Evolutionary conservation across 2,797 vertebrate species (phyloP), one percentile per base, ranked within the genome.

Genomic region (Sciurus vulgaris): DNA sequence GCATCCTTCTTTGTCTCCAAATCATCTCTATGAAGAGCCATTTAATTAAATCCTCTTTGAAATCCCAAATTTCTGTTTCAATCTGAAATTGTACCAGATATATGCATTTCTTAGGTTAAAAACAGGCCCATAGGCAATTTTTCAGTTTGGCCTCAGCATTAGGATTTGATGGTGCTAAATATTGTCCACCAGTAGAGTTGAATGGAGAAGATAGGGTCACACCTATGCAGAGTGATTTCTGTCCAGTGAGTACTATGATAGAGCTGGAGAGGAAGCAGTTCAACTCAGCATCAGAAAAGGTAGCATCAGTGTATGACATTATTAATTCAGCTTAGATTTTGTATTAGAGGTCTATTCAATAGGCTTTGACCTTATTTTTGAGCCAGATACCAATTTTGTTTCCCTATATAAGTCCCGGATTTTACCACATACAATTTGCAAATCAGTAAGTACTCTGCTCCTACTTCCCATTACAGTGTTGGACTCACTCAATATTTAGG

Each of bases 51-150:
- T 92, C 85, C 18, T 54, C 33, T 84, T 89, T 59, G 28, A 83
- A 89, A 89, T 77, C 33, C 18, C 24, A 89, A 28, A 1, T 94
- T 89, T 74, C 51, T 91, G 18, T 76, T 77, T 86, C 22, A 69
- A 70, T 65, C 18, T 8, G 12, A 90, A 56, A n/a, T 74, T 33
- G 28, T 92, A 0, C 38, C 5, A 74, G 33, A 92, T 41, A 82
- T 7, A 70, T 3, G 7, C 26, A 51, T 14, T 59, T 79, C 65
- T 69, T 17, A 74, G 17, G 6, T 73, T 41, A 59, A 44, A 93
- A 94, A 90, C 4, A 70, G 11, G 28, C 12, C 33, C 63, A 33
- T 0, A 2, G 41, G 47, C 59, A 38, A 47, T 8, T 59, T 87
- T 33, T 73, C 28, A 84, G 30, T 56, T 94, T 91, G 20, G 11